These are phyloP conservation scores for Hydrozoanthus tunicans DNA, from an alignment of 64 coral and sea anemone genomes.

Conservation along the genomic window DNA sequence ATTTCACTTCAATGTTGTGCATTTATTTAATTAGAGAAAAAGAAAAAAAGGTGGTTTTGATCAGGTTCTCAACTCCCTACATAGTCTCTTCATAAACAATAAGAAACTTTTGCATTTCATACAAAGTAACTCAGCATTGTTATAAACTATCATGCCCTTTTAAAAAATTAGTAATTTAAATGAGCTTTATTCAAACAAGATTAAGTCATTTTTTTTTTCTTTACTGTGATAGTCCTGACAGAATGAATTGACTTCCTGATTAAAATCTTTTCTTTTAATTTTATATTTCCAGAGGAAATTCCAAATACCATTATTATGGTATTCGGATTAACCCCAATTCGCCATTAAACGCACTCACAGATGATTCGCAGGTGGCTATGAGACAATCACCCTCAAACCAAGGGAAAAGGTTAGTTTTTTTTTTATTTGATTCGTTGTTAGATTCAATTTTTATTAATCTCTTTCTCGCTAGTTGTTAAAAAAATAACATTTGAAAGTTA, in stretches of 20 bases:
- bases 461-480: too few species aligned
- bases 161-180: too few species aligned
- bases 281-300: constrained; percentile 82
- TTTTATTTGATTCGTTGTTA: not conserved
- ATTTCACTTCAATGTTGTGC: too few species aligned
- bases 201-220: not conserved
- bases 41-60: too few species aligned
- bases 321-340: constrained; percentile 97
- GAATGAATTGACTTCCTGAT: not conserved
- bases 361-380: constrained; percentile 95
- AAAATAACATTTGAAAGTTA: too few species aligned
- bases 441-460: not conserved
- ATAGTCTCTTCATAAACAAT: too few species aligned
- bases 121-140: too few species aligned
- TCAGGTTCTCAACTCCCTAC: too few species aligned
- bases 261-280: not conserved
- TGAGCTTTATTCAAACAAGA: too few species aligned
- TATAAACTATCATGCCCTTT: too few species aligned
- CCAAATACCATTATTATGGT: constrained; percentile 99
- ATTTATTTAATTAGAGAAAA: too few species aligned
- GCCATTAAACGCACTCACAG: constrained; percentile 92
- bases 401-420: constrained; percentile 74
- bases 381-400: constrained; percentile 98
- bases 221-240: not conserved
- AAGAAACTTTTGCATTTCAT: too few species aligned